These are phyloP conservation scores for Phyto melanocephala DNA, from an alignment of 2,888 invertebrate species.

Conservation along the genomic window DNA sequence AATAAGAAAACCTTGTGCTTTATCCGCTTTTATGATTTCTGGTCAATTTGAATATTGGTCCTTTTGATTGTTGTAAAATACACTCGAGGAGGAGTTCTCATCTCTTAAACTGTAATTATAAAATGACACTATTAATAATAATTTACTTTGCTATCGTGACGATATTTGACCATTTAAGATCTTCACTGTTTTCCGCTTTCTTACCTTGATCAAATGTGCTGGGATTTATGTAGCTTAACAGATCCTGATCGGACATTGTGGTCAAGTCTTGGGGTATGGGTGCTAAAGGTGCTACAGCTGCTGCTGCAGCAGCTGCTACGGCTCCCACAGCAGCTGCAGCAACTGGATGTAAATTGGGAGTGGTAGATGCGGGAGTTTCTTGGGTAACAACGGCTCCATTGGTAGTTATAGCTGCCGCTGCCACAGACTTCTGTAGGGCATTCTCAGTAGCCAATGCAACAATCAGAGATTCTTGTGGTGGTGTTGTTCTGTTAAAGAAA, in stretches of 20 bases:
- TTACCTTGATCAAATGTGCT: conserved; percentile 92
- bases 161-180: neutral
- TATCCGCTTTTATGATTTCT: neutral
- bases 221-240: conserved; percentile 93
- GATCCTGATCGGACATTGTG: conserved; percentile 92
- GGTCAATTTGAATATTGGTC: neutral
- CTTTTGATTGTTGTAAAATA: conserved; percentile 4
- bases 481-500: conserved; percentile 66
- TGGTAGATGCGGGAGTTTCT: conserved; percentile 70
- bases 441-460: conserved; percentile 77
- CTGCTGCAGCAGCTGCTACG: conserved; percentile 71
- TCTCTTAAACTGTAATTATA: conserved; percentile 42
- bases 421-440: conserved; percentile 75
- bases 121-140: conserved; percentile 29
- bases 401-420: conserved; percentile 74
- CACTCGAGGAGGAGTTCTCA: neutral
- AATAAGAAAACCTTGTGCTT: neutral
- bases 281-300: conserved; percentile 76
- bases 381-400: conserved; percentile 74
- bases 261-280: conserved; percentile 87
- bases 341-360: conserved; percentile 55
- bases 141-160: neutral
- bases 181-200: conserved; percentile 67
- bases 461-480: conserved; percentile 78
- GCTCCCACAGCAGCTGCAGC: conserved; percentile 60